Percentiles rank a stretch among this genome's conserved stretches.
Conservation (phyloP, 2,888 invertebrate species). For the Ypsolopha sequella region DNA sequence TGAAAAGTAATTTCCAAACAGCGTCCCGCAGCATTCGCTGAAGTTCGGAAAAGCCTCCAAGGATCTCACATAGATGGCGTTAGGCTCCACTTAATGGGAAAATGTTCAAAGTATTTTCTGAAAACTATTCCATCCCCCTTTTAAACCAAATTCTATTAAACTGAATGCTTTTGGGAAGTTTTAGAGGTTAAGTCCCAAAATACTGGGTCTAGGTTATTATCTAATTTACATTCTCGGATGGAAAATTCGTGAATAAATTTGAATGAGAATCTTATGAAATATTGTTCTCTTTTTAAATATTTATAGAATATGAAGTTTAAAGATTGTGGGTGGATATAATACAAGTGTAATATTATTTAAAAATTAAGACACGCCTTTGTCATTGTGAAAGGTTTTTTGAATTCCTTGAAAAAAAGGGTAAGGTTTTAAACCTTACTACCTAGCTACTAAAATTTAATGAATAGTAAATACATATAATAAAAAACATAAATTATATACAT, state of each 20-base stretch:
- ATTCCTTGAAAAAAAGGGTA: no score
- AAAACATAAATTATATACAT: no score
- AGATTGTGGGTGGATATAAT: no score
- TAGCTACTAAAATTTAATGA: no score
- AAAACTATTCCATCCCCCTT: constrained; percentile 18
- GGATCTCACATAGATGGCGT: constrained; percentile 67
- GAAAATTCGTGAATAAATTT: constrained; percentile 12
- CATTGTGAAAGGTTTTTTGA: no score
- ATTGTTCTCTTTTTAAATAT: neutral
- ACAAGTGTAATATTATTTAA: no score
- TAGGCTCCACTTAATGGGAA: constrained; percentile 45
- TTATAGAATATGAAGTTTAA: neutral
- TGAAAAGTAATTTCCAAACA: constrained; percentile 6
- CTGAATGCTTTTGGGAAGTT: neutral
- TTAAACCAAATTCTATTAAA: constrained; percentile 7
- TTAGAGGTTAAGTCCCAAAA: constrained; percentile 1
- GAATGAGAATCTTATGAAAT: neutral
- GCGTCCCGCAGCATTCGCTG: constrained; percentile 62
- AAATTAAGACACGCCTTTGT: no score
- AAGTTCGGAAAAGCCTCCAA: constrained; percentile 59
- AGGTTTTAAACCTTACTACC: no score
- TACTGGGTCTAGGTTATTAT: neutral
- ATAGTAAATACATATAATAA: no score
- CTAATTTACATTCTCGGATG: constrained; percentile 6
- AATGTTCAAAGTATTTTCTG: neutral